Evolutionary conservation across 2,888 invertebrate genomes (phyloP).

Genomic region (Halictus quadricinctus): DNA sequence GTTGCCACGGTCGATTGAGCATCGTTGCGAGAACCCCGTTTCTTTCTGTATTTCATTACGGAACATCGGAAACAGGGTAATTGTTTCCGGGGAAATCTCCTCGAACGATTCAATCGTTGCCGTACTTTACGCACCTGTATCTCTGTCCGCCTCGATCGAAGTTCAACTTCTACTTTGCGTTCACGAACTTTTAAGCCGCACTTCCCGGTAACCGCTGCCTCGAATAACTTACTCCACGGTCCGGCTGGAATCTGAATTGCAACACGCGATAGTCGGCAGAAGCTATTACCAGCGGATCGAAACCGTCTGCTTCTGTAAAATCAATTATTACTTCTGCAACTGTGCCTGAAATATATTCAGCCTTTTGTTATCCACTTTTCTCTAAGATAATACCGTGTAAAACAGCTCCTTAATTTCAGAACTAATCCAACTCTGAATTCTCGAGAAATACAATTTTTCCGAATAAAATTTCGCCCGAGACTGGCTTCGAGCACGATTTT

Average conservation of each 20-base stretch:
- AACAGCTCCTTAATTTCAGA: too few species aligned
- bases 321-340: neutral
- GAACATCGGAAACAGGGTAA: neutral
- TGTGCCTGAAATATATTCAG: neutral
- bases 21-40: neutral
- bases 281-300: conserved; percentile 6
- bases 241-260: conserved; percentile 5
- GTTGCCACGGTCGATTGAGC: neutral
- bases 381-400: neutral
- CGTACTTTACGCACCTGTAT: conserved; percentile 5
- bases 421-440: too few species aligned
- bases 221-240: conserved; percentile 6
- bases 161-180: neutral
- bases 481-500: too few species aligned
- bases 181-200: conserved; percentile 1
- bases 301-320: neutral
- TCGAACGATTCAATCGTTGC: neutral
- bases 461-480: too few species aligned
- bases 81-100: neutral
- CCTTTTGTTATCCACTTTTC: neutral
- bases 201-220: neutral
- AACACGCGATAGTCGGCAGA: neutral
- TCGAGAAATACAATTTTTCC: too few species aligned
- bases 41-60: neutral
- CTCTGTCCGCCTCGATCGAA: neutral